These are phyloP conservation scores for Dasyprocta punctata DNA, from an alignment of 2,113 vertebrate genomes.

Conservation along the genomic window DNA sequence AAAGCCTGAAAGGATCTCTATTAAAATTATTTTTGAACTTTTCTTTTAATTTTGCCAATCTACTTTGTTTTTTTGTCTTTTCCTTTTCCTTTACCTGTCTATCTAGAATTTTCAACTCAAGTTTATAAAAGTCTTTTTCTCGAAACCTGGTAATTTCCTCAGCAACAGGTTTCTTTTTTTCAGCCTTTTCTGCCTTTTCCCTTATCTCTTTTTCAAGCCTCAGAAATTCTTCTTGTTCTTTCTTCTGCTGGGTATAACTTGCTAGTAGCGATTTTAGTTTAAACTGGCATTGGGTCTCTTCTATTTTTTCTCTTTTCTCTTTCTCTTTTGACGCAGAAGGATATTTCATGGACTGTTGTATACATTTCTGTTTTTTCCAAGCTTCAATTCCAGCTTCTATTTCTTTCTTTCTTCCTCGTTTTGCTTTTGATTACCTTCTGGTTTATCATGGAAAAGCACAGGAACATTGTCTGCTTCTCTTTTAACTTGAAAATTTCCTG, in stretches of 20 bases:
- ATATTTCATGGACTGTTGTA: conserved; percentile 83
- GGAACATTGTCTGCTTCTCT: conserved; percentile 75
- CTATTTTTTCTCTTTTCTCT: conserved; percentile 83
- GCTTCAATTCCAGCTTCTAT: conserved; percentile 81
- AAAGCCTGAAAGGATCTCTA: conserved; percentile 84
- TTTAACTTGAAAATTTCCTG: conserved; percentile 85
- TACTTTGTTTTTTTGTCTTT: conserved; percentile 73
- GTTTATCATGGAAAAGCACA: too few relatives aligned
- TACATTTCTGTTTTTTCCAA: conserved; percentile 88
- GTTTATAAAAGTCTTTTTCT: conserved; percentile 89
- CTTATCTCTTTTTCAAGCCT: too few relatives aligned
- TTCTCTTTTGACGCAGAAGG: conserved; percentile 73
- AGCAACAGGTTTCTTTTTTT: conserved; percentile 84
- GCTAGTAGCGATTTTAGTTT: conserved; percentile 89
- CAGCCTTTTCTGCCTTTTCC: conserved; percentile 83
- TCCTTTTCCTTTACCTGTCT: conserved; percentile 87
- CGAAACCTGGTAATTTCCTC: conserved; percentile 89
- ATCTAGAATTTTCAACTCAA: conserved; percentile 88
- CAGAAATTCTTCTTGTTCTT: too few relatives aligned
- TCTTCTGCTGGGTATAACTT: conserved; percentile 69
- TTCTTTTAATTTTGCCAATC: conserved; percentile 88
- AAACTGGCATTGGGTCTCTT: conserved; percentile 86
- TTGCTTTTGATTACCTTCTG: conserved; percentile 80
- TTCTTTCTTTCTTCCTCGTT: conserved; percentile 86
- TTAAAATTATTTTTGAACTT: conserved; percentile 88